These are phyloP conservation scores for Ceramica pisi DNA, from an alignment of 2,888 invertebrate species.

Conservation along the genomic window DNA sequence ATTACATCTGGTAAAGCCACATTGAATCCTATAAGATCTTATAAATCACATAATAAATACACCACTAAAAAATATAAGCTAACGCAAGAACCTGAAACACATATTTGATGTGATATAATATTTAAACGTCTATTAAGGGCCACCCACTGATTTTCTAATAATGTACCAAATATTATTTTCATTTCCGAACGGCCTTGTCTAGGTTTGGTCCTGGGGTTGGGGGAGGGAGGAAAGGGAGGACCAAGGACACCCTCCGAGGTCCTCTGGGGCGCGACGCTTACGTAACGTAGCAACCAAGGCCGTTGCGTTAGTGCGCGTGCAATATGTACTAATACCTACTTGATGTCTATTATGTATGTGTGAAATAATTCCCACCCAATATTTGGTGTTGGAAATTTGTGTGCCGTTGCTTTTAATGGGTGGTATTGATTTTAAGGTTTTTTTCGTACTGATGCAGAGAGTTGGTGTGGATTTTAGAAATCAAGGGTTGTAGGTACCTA, in stretches of 20 bases:
- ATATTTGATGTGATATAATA: constrained; percentile 59
- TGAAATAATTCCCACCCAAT: constrained; percentile 30
- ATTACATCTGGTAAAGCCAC: background rate
- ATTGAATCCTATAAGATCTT: background rate
- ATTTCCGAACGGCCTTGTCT: constrained; percentile 76
- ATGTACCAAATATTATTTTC: constrained; percentile 73
- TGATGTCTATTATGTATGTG: constrained; percentile 24
- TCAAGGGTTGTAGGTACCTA: background rate
- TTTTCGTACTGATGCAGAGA: background rate
- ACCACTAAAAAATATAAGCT: constrained; percentile 26
- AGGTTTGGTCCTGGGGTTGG: constrained; percentile 69
- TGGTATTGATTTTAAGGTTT: constrained; percentile 8
- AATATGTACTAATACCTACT: constrained; percentile 53
- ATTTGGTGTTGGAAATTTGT: constrained; percentile 20
- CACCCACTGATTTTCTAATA: constrained; percentile 70
- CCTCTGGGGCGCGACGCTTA: constrained; percentile 84
- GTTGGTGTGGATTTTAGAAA: background rate
- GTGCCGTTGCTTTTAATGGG: constrained; percentile 7
- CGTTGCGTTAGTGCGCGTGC: constrained; percentile 72
- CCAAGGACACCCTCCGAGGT: constrained; percentile 78
- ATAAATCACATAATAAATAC: background rate
- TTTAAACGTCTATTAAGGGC: constrained; percentile 62
- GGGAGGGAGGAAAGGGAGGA: constrained; percentile 64
- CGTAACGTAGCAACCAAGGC: constrained; percentile 81
- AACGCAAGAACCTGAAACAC: constrained; percentile 40